These are phyloP conservation scores for Sesamia nonagrioides DNA, from an alignment of 1,140 invertebrate genomes.

Conservation along the genomic window DNA sequence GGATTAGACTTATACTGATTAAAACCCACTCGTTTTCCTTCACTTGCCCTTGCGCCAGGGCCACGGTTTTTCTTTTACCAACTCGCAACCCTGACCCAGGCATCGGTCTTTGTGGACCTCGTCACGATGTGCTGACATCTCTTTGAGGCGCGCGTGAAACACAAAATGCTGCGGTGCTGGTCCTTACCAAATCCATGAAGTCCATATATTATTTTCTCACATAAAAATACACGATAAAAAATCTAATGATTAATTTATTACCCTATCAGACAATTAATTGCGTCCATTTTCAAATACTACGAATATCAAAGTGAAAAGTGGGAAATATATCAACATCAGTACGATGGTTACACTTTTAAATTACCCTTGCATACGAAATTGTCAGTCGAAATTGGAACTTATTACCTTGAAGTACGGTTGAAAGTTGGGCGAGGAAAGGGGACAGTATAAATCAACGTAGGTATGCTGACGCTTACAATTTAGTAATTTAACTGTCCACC, in stretches of 20 bases:
- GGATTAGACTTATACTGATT: too few species aligned
- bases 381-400: conserved; percentile 49
- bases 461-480: conserved; percentile 74
- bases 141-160: too few species aligned
- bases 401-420: conserved; percentile 52
- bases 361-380: conserved; percentile 48
- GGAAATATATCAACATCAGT: conserved; percentile 73
- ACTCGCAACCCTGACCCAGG: too few species aligned
- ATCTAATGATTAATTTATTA: conserved; percentile 53
- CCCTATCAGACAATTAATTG: conserved; percentile 58
- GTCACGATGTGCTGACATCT: too few species aligned
- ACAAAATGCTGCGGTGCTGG: neutral
- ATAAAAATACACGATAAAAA: conserved; percentile 35
- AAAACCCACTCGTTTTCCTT: too few species aligned
- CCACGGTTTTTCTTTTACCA: too few species aligned
- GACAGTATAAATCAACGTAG: conserved; percentile 71
- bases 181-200: neutral
- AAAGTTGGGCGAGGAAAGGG: conserved; percentile 47
- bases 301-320: conserved; percentile 57
- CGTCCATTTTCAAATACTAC: conserved; percentile 61
- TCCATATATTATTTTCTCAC: conserved; percentile 8
- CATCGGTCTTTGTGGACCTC: too few species aligned
- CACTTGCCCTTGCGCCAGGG: too few species aligned
- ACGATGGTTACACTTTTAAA: conserved; percentile 74
- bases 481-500: conserved; percentile 79